Evolutionary conservation across 2,113 vertebrate species (phyloP), one percentile per base, ranked within the genome.

Genomic region (Colinus virginianus): DNA sequence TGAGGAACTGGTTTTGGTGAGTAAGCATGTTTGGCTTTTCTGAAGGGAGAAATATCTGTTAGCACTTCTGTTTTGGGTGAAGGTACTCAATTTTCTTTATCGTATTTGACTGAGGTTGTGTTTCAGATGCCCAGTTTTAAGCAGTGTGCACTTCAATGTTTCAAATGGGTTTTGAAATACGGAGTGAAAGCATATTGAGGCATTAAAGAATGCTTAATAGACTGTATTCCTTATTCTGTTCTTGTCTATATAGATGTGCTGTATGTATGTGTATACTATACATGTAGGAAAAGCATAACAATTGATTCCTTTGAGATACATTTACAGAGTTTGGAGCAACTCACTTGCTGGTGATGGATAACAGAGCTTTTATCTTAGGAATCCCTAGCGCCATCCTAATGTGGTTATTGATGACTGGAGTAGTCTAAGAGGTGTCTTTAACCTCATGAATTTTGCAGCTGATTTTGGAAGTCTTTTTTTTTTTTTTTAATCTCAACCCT

Each of bases 1-100:
- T 84, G 42, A 59, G 94, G 87, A 96, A 77, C 91, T 80, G 56
- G 36, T 83, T 91, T 82, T 89, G 81, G 63, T 87, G 92, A 89
- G 3, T 63, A 78, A 93, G 63, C 67, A 22, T 49, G 19, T 78
- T 26, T 46, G 19, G 66, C 38, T 38, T 67, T 63, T 46, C 30
- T 59, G 34, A 75, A 87, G 46, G 63, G 70, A 83, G 38, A 82
- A 78, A 23, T 67, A 6, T 43, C 21, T 64, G 21, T 7, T 84
- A 42, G 34, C 21, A 15, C 17, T 87, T 78, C 7, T 58, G 9
- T 7, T 71, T 62, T 59, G 49, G 15, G 23, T 42, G 7, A 17
- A 59, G 49, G 23, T 55, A 22, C 30, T 40, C 59, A 62, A n/a
- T 76, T 88, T 87, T 69, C 11, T 67, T 42, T 25, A 11, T 48